Percentiles rank a stretch among this genome's conserved stretches.
These are phyloP conservation scores for Oryzias woworae DNA, from an alignment of 2,113 vertebrate species.

Conservation along the genomic window DNA sequence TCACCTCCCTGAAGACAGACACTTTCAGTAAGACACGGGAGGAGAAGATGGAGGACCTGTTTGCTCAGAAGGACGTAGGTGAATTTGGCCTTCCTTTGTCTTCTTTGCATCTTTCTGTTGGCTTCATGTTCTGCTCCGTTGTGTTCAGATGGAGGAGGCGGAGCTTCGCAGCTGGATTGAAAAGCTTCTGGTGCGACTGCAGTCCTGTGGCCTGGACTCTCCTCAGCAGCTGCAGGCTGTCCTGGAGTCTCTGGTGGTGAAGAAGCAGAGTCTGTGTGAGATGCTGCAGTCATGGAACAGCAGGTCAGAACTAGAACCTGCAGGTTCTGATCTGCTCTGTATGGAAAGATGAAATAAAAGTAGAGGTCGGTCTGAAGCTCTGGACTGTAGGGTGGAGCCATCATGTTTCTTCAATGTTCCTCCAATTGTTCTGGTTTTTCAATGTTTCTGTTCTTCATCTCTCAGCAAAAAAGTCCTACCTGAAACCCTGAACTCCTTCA, in stretches of 20 bases:
- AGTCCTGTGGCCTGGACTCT: conserved; percentile 81
- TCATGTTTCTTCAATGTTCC: no score
- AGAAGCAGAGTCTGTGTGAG: conserved; percentile 97
- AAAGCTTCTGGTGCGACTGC: conserved; percentile 89
- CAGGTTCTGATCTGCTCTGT: no score
- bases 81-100: no score
- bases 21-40: conserved; percentile 97
- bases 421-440: no score
- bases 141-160: conserved; percentile 90
- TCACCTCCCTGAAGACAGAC: conserved; percentile 95
- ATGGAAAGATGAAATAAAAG: no score
- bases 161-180: conserved; percentile 94
- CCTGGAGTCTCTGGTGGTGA: conserved; percentile 91
- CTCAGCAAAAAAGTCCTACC: no score
- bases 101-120: no score
- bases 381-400: no score
- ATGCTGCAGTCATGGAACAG: conserved; percentile 95
- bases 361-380: no score
- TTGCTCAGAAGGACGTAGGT: conserved; percentile 95
- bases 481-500: no score
- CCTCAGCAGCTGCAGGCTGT: conserved; percentile 89
- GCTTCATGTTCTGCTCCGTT: background rate
- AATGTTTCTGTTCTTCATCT: no score
- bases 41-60: conserved; percentile 99
- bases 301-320: conserved; percentile 71